These are phyloP conservation scores for Dendrocopos noguchii DNA, from an alignment of 2,113 vertebrate genomes.

Conservation along the genomic window DNA sequence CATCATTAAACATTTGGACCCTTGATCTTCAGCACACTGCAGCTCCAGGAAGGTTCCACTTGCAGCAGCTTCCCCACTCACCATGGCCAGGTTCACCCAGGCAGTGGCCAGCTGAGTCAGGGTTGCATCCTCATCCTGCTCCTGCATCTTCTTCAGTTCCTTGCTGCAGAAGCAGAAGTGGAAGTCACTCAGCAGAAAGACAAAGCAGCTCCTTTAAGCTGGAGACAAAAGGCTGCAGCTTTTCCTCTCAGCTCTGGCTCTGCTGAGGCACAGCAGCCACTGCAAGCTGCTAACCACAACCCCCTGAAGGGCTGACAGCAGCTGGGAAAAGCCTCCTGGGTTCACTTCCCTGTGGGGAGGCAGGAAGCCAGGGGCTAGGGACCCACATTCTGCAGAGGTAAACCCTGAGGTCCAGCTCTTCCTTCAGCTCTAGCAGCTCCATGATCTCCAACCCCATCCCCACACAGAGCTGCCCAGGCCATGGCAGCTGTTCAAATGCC, in stretches of 20 bases:
- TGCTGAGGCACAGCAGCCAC: not conserved
- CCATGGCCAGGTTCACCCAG: conserved; percentile 92
- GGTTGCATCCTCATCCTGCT: conserved; percentile 93
- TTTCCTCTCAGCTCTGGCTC: not conserved
- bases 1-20: fast-evolving
- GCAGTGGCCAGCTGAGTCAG: conserved; percentile 94
- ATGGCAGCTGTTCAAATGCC: not conserved
- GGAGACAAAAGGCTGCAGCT: fast-evolving
- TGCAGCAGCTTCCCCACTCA: conserved; percentile 2
- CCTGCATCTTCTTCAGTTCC: conserved; percentile 97
- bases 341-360: not conserved
- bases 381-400: not conserved
- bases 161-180: conserved; percentile 76
- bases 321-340: not conserved
- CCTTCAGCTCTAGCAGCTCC: not conserved
- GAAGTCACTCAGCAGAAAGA: not conserved
- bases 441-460: not conserved
- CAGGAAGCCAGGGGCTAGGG: too few relatives aligned
- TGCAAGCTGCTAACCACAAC: not conserved
- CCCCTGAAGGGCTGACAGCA: fast-evolving
- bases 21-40: not conserved
- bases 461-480: fast-evolving
- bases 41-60: not conserved
- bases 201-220: not conserved
- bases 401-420: not conserved